phyloP scores from a whole-genome alignment of 2,113 vertebrate species.

The Ursus arctos region DNA sequence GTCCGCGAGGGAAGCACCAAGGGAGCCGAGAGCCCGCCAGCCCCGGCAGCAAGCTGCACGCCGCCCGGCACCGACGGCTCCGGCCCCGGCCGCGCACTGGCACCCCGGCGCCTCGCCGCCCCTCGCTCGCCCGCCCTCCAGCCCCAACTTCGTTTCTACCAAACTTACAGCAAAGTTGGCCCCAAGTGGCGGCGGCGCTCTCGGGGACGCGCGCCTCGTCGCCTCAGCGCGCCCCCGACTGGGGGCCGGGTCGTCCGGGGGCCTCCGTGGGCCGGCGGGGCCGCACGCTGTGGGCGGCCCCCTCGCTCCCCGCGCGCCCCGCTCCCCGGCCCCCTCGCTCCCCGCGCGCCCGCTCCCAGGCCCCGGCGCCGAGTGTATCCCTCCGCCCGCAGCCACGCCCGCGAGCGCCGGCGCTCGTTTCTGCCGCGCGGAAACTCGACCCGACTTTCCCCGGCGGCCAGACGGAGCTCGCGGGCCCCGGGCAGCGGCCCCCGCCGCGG shows the following conservation, averaged over 20 bases:
- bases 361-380: constrained; percentile 62
- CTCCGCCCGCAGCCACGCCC: constrained; percentile 81
- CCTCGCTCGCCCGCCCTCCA: accelerated
- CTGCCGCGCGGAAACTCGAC: constrained; percentile 35
- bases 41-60: neutral
- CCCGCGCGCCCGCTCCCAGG: constrained; percentile 16
- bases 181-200: neutral
- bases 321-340: constrained; percentile 49
- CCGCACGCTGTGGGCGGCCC: constrained; percentile 84
- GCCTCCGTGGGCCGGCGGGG: constrained; percentile 68
- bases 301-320: neutral
- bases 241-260: neutral
- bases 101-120: neutral
- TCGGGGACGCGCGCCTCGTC: neutral
- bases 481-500: constrained; percentile 46
- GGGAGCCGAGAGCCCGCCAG: neutral
- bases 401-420: constrained; percentile 76
- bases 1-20: too few species aligned
- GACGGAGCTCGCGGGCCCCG: neutral
- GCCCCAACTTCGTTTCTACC: neutral
- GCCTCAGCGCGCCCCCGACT: constrained; percentile 17
- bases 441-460: constrained; percentile 79
- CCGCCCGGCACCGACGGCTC: neutral
- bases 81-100: neutral
- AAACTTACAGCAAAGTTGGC: constrained; percentile 72